Base-by-base conservation (phyloP, 1,140 invertebrate genomes). In the Parasteatoda tepidariorum region DNA sequence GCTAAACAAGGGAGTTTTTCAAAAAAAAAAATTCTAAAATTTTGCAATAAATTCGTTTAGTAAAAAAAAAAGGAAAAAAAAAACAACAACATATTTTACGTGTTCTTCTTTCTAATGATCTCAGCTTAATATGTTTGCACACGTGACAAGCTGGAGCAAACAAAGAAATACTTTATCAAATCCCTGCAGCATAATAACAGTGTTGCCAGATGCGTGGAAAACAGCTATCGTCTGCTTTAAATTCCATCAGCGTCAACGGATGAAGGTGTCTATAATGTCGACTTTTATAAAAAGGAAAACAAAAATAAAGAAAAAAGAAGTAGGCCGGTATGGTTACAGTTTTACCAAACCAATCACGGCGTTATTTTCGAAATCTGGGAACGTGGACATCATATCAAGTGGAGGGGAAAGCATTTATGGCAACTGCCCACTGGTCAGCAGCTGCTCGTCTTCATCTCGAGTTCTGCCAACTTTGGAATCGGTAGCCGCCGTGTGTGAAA, bases 331-430 rank as follows among this genome's bases (percentile, higher is more conserved):
- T 9, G 57, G 57, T n/a, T 7, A 22, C 57, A 59, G 13, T n/a
- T 59, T 59, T 59, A n/a, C 57, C n/a, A n/a, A 59, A 26, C n/a
- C 57, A 59, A 59, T 59, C 57, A 59, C 57, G 57, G 57, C 38
- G 38, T 48, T 48, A 48, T 48, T 48, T 48, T 59, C 24, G 57
- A 59, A 59, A 59, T 59, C 57, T 59, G 57, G 9, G 57, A 22
- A 6, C 24, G 57, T 59, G 57, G 24, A 26, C 7, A 7, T 7
- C 57, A 59, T 59, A 59, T 7, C n/a, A 59, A 59, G 24, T 59
- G n/a, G n/a, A n/a, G 9, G 57, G n/a, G n/a, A 9, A 18, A 18
- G 7, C 57, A 59, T 59, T 26, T 59, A 48, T 48, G 38, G 38
- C 38, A 48, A 48, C 38, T 13, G 38, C 9, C 9, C 38, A 48